Conservation (phyloP, 1,140 invertebrate species). For the Argopecten irradians region DNA sequence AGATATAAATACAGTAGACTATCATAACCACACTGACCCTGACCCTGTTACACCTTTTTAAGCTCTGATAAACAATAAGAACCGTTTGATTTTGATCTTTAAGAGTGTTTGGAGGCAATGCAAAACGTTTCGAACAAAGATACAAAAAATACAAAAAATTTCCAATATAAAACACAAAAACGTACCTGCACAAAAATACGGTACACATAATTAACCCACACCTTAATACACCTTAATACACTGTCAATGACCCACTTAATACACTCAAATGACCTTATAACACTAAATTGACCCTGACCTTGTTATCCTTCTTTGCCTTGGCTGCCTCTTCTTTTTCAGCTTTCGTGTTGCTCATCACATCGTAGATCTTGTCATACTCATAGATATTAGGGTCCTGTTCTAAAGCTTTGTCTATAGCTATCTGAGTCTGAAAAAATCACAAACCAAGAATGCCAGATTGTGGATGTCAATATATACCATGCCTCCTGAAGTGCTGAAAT, state of each 20-base stretch:
- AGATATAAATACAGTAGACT: not conserved
- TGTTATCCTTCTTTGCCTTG: constrained; percentile 56
- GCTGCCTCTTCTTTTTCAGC: constrained; percentile 74
- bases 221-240: not conserved
- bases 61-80: not conserved
- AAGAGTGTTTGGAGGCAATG: too few species aligned
- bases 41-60: not conserved
- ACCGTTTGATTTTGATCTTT: too few species aligned
- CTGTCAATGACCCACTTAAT: too few species aligned
- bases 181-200: not conserved
- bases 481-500: not conserved
- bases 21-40: not conserved
- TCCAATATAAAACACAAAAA: not conserved
- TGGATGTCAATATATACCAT: too few species aligned
- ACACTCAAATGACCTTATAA: too few species aligned
- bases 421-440: constrained; percentile 71
- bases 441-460: not conserved
- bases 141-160: not conserved
- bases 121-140: too few species aligned
- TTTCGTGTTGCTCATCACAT: constrained; percentile 87
- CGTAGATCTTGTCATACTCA: constrained; percentile 97
- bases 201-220: not conserved
- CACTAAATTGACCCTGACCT: constrained; percentile 53
- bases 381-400: constrained; percentile 93
- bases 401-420: constrained; percentile 83